Evolutionary conservation across 2,888 invertebrate genomes (phyloP).

Genomic region (Scaptomyza polygonia): DNA sequence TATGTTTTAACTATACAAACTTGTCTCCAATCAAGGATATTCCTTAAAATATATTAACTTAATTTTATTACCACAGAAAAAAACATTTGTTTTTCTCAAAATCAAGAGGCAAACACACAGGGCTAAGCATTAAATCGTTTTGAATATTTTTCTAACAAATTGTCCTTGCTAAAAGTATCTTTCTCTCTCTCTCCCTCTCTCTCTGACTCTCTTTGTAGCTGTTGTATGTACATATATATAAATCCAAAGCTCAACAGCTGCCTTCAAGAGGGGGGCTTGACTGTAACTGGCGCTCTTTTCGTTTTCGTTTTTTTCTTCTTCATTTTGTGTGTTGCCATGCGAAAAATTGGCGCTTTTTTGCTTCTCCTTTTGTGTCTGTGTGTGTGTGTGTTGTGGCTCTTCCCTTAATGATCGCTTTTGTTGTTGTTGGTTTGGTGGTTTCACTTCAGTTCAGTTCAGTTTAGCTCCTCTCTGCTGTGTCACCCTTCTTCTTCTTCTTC

Average conservation of each 20-base stretch:
- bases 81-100: too few relatives aligned
- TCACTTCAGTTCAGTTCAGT: constrained; percentile 39
- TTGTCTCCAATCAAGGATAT: too few relatives aligned
- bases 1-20: too few relatives aligned
- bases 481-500: neutral
- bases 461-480: neutral
- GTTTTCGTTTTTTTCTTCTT: constrained; percentile 1
- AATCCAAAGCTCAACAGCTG: neutral
- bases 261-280: neutral
- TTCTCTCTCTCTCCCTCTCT: too few relatives aligned
- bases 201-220: neutral
- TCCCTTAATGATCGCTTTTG: constrained; percentile 58
- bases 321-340: constrained; percentile 62
- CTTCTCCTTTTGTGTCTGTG: constrained; percentile 36
- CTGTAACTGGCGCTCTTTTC: neutral
- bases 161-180: neutral
- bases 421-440: constrained; percentile 12
- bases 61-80: too few relatives aligned
- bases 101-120: neutral
- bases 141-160: too few relatives aligned
- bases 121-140: too few relatives aligned
- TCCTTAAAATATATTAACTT: too few relatives aligned
- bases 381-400: too few relatives aligned
- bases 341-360: constrained; percentile 39
- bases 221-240: too few relatives aligned